Base-by-base conservation (phyloP, 2,113 vertebrate genomes). In the Euleptes europaea region DNA sequence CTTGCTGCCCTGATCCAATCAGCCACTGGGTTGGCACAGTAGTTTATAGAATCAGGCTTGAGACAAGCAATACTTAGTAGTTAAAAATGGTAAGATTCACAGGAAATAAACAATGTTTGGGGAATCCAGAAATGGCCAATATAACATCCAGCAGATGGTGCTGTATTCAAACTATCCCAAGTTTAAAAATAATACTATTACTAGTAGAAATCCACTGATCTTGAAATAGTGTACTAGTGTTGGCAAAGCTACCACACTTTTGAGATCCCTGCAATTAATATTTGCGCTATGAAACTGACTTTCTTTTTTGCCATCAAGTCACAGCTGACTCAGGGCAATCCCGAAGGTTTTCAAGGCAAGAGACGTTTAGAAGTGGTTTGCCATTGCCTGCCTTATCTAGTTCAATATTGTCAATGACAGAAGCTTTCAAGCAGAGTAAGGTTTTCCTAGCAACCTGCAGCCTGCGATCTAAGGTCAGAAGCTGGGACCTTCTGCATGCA, bases 101-200 rank as follows among this genome's bases (percentile, higher is more conserved):
- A 9, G 12, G 31, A 40, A 5, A 54, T 3, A 4, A 14, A 75
- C 38, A 60, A 1, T 0, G 0, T 74, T 67, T 5, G 12, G 28
- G 8, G 15, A 40, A 26, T 28, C 26, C 33, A 5, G 8, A 19
- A 35, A 47, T 23, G 42, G 5, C 51, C 35, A 74, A 47, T 9
- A 33, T 35, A 66, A 28, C 10, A 49, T 40, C 91, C 94, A 93
- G 89, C 11, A 95, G 94, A 90, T 94, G 94, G 94, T 81, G 92
- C 91, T 90, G 73, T 1, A 2, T 78, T 81, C 90, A 90, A 94
- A 65, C 40, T 85, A 13, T 35, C n/a, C n/a, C n/a, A 83, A 33
- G 84, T 78, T 82, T 78, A 28, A 91, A 71, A 70, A 63, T 40
- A 63, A 57, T 31, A 57, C 14, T 5, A 21, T 23, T 51, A 5